Evolutionary conservation across 1,140 invertebrate genomes (phyloP).

Genomic region (Drosophila repleta): DNA sequence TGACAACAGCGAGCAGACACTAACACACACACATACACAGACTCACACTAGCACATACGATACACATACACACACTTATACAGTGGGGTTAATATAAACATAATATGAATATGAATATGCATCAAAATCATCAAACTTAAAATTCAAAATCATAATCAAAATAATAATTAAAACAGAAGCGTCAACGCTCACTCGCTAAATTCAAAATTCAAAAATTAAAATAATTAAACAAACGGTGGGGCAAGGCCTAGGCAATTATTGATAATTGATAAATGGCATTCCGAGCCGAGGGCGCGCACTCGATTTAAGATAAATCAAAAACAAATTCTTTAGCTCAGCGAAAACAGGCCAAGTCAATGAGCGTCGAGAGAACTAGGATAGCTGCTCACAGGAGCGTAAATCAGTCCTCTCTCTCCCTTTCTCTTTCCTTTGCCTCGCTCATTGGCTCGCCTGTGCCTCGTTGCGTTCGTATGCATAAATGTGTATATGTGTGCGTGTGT

Average conservation of each 20-base stretch:
- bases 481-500: slow-evolving; percentile 5
- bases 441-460: slow-evolving; percentile 1
- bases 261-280: slow-evolving; percentile 53
- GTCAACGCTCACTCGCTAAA: slow-evolving; percentile 60
- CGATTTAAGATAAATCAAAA: slow-evolving; percentile 61
- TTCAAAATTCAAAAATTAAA: slow-evolving; percentile 41
- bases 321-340: slow-evolving; percentile 73
- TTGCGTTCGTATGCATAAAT: slow-evolving; percentile 33
- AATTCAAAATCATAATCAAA: slow-evolving; percentile 55
- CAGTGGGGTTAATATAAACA: slow-evolving; percentile 37
- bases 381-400: not conserved
- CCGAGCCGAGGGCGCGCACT: slow-evolving; percentile 40
- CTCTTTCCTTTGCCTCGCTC: not conserved
- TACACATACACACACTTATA: slow-evolving; percentile 5
- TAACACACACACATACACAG: not conserved
- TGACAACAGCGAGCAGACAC: slow-evolving; percentile 28
- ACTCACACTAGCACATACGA: slow-evolving; percentile 2
- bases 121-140: slow-evolving; percentile 47
- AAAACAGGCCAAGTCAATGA: slow-evolving; percentile 16
- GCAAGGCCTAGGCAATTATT: slow-evolving; percentile 75
- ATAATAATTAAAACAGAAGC: slow-evolving; percentile 50
- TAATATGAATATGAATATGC: slow-evolving; percentile 35
- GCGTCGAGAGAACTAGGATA: not conserved
- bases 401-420: not conserved
- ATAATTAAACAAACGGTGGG: slow-evolving; percentile 73